Evolutionary conservation across 2,888 invertebrate genomes (phyloP).

Genomic region (Ectemnius continuus): DNA sequence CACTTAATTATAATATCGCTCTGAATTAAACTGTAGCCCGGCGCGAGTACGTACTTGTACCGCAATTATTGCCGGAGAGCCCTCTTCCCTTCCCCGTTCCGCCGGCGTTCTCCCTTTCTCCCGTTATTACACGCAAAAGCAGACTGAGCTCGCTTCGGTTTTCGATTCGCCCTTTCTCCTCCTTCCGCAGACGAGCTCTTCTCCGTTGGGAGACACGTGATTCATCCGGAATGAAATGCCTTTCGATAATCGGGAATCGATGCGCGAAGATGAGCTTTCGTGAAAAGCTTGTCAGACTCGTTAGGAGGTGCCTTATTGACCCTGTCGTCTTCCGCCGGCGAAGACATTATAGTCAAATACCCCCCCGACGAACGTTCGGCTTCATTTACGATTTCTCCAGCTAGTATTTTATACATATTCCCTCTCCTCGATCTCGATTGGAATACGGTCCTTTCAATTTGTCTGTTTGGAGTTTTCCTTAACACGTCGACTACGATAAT

Average conservation of each 20-base stretch:
- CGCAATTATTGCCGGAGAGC: conserved; percentile 71
- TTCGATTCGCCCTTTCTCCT: conserved; percentile 29
- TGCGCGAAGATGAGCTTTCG: conserved; percentile 34
- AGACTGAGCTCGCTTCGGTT: conserved; percentile 34
- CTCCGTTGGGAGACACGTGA: conserved; percentile 40
- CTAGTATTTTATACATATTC: no score
- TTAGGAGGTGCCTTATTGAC: conserved; percentile 47
- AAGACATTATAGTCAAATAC: not conserved
- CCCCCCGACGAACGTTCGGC: not conserved
- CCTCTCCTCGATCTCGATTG: no score
- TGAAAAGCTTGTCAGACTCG: conserved; percentile 43
- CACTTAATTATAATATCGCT: conserved; percentile 78
- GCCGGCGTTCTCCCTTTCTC: conserved; percentile 27
- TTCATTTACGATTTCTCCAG: not conserved
- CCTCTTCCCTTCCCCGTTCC: no score
- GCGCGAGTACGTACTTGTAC: conserved; percentile 76
- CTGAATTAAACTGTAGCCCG: conserved; percentile 75
- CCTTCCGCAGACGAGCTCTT: not conserved
- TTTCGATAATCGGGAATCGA: conserved; percentile 49
- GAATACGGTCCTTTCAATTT: no score
- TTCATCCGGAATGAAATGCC: conserved; percentile 37
- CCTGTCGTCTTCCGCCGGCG: not conserved
- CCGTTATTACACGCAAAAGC: conserved; percentile 71
- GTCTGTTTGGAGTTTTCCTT: no score
- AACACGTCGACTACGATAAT: no score